Percentiles rank a stretch among this genome's conserved stretches.
These are phyloP conservation scores for Tachina lurida DNA, from an alignment of 2,888 invertebrate genomes.

Conservation along the genomic window DNA sequence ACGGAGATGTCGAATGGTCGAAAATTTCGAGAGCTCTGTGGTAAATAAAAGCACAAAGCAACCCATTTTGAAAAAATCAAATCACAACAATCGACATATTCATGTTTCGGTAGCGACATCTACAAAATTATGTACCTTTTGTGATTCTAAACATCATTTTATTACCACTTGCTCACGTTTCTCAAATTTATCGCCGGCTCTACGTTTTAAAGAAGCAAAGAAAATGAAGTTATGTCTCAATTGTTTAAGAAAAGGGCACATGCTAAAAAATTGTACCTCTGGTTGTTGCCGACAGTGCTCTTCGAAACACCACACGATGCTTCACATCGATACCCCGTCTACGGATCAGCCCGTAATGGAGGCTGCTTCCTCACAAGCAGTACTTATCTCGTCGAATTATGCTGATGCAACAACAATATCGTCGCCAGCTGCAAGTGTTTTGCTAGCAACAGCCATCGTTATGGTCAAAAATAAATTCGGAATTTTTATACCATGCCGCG, in stretches of 20 bases:
- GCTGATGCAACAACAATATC: slow-evolving; percentile 13
- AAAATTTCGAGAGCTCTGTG: slow-evolving; percentile 19
- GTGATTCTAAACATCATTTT: slow-evolving; percentile 32
- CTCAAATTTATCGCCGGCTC: slow-evolving; percentile 36
- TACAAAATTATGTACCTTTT: slow-evolving; percentile 7
- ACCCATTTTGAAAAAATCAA: not conserved
- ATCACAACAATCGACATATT: slow-evolving; percentile 3
- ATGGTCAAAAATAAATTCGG: slow-evolving; percentile 14
- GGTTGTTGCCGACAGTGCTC: slow-evolving; percentile 61
- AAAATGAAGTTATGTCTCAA: slow-evolving; percentile 65
- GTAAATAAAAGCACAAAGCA: not conserved
- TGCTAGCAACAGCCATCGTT: not conserved
- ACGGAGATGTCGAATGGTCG: slow-evolving; percentile 8
- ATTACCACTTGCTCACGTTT: slow-evolving; percentile 42
- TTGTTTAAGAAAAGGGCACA: slow-evolving; percentile 58
- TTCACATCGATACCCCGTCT: slow-evolving; percentile 56
- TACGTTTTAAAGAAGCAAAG: slow-evolving; percentile 36
- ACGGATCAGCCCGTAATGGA: not conserved
- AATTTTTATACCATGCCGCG: slow-evolving; percentile 8
- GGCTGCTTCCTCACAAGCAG: not conserved
- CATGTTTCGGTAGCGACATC: not conserved
- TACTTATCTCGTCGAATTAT: not conserved
- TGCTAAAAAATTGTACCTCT: slow-evolving; percentile 63
- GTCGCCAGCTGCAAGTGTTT: not conserved
- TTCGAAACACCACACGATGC: slow-evolving; percentile 65